Conservation (phyloP, 2,888 invertebrate species). For the Pseudolycoriella hygida region DNA sequence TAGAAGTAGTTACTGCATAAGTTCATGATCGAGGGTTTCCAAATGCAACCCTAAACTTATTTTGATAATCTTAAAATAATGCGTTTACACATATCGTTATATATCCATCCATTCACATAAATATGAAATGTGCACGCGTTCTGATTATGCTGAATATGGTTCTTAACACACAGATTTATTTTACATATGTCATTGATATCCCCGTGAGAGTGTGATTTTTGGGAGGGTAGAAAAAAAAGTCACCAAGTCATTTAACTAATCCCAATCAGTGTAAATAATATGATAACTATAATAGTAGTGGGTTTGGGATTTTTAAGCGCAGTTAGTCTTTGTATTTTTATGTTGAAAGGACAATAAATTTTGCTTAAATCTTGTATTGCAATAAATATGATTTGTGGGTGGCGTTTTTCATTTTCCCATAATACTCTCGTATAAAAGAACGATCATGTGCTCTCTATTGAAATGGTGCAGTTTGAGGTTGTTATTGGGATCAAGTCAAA, state of each 20-base stretch:
- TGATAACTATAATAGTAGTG: constrained; percentile 15
- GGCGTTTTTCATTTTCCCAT: too few relatives aligned
- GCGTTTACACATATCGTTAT: too few relatives aligned
- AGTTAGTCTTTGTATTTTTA: too few relatives aligned
- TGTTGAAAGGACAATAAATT: too few relatives aligned
- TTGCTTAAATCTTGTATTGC: too few relatives aligned
- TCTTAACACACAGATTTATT: constrained; percentile 23
- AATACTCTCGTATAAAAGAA: too few relatives aligned
- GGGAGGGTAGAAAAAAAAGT: constrained; percentile 9
- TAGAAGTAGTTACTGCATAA: too few relatives aligned
- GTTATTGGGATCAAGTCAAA: too few relatives aligned
- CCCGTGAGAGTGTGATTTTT: constrained; percentile 25
- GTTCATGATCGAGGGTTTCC: background rate
- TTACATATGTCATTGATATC: constrained; percentile 32
- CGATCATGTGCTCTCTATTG: too few relatives aligned
- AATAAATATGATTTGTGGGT: too few relatives aligned
- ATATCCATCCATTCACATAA: background rate
- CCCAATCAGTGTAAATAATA: constrained; percentile 31
- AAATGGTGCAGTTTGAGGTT: too few relatives aligned
- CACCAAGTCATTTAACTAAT: constrained; percentile 26
- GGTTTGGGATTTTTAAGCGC: too few relatives aligned
- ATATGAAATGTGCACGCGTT: constrained; percentile 18
- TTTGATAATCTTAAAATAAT: background rate
- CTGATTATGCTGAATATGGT: constrained; percentile 19
- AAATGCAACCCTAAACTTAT: background rate